Evolutionary conservation across 2,888 invertebrate species (phyloP).

Genomic region (Magallana nippona): DNA sequence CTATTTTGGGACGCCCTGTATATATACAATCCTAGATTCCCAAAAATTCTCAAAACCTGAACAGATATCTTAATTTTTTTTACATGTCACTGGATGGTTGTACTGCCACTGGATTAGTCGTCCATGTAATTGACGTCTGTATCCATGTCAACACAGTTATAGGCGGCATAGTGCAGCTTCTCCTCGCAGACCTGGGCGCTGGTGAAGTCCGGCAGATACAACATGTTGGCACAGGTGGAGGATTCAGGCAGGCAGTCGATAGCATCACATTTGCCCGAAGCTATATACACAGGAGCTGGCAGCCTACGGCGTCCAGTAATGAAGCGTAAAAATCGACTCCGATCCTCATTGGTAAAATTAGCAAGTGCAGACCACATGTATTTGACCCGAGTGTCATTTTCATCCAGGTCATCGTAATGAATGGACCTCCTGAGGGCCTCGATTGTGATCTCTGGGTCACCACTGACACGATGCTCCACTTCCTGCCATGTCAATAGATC

Average conservation of each 20-base stretch:
- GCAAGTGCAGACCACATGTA: constrained; percentile 78
- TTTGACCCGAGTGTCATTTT: constrained; percentile 75
- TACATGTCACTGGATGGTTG: too few relatives aligned
- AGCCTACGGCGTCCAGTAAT: constrained; percentile 79
- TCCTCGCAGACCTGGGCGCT: constrained; percentile 78
- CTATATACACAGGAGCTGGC: constrained; percentile 77
- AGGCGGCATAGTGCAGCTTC: constrained; percentile 79
- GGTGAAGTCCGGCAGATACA: constrained; percentile 78
- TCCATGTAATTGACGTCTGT: constrained; percentile 78
- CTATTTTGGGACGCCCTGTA: too few relatives aligned
- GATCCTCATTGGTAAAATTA: constrained; percentile 78
- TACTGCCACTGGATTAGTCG: constrained; percentile 50
- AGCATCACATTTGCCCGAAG: constrained; percentile 75
- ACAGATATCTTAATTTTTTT: too few relatives aligned
- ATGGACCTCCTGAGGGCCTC: constrained; percentile 76
- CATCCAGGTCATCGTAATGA: constrained; percentile 78
- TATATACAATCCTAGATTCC: too few relatives aligned
- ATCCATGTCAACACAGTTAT: constrained; percentile 80
- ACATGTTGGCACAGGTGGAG: constrained; percentile 79
- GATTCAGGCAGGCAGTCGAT: constrained; percentile 78
- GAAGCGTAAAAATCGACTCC: constrained; percentile 78
- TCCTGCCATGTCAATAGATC: constrained; percentile 79
- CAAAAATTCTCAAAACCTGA: too few relatives aligned
- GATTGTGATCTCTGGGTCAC: constrained; percentile 77
- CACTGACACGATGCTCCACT: constrained; percentile 77